Percentiles rank a stretch among this genome's conserved stretches.
Conservation (phyloP, 1,140 invertebrate genomes). For the Penaeus japonicus region DNA sequence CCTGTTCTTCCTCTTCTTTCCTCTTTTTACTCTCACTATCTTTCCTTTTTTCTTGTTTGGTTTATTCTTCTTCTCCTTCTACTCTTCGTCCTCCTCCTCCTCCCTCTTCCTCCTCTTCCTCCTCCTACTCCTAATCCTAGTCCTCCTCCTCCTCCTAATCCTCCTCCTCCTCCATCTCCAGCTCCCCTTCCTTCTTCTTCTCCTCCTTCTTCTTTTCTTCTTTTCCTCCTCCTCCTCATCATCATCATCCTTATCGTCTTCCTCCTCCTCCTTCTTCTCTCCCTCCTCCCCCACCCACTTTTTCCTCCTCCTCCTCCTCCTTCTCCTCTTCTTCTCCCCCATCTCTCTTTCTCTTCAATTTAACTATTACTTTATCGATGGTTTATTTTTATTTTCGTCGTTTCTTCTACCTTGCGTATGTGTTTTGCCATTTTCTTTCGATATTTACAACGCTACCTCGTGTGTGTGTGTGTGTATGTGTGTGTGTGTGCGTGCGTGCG, state of each 20-base stretch:
- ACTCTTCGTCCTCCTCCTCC: neutral
- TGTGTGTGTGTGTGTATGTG: too few relatives aligned
- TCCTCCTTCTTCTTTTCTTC: neutral
- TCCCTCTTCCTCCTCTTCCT: neutral
- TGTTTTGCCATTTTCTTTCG: too few relatives aligned
- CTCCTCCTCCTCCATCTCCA: neutral
- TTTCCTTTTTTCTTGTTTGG: neutral
- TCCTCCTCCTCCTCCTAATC: neutral
- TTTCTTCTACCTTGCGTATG: too few relatives aligned
- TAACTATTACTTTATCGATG: too few relatives aligned
- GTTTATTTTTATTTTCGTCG: too few relatives aligned
- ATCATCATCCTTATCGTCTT: neutral
- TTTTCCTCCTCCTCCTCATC: neutral
- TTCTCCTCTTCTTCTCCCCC: neutral
- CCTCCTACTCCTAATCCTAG: neutral
- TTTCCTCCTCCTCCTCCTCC: neutral
- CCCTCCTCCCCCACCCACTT: neutral
- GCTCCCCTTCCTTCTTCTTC: neutral
- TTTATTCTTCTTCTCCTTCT: neutral
- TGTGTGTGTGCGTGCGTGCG: too few relatives aligned
- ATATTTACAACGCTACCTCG: too few relatives aligned
- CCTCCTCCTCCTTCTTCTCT: neutral
- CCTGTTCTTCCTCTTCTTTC: neutral
- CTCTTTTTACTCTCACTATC: too few relatives aligned
- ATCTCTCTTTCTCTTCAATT: neutral